phyloP scores from a whole-genome alignment of 2,113 vertebrate species.

The Catagonus wagneri region DNA sequence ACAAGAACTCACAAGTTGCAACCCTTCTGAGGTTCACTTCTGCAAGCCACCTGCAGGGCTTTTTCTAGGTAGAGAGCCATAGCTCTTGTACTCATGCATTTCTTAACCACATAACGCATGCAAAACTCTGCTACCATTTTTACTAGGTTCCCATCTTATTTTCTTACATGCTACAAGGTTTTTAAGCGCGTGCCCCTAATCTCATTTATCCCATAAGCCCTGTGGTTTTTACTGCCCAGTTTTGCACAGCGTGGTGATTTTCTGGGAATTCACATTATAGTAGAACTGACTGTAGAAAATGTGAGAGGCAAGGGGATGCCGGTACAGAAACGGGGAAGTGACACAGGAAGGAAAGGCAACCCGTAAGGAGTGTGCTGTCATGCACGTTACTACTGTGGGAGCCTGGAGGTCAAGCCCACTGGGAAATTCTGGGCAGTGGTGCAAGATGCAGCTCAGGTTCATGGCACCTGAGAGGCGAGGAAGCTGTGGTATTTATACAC shows the following conservation, averaged over 20 bases:
- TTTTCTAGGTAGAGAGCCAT: background rate
- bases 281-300: conserved; percentile 21
- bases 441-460: background rate
- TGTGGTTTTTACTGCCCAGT: conserved; percentile 41
- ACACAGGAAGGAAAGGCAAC: conserved; percentile 22
- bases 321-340: background rate
- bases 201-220: conserved; percentile 51
- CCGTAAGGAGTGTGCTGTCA: background rate
- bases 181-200: conserved; percentile 23
- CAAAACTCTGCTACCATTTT: conserved; percentile 27
- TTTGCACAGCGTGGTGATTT: conserved; percentile 55
- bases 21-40: background rate
- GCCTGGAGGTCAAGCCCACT: background rate
- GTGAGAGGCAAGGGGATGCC: conserved; percentile 4
- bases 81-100: background rate
- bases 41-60: background rate
- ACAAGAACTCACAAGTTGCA: background rate
- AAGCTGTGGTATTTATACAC: background rate
- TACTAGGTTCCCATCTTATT: conserved; percentile 31
- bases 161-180: conserved; percentile 48
- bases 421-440: conserved; percentile 22
- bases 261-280: conserved; percentile 32
- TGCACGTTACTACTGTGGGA: background rate
- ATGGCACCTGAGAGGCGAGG: background rate
- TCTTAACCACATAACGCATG: background rate